These are phyloP conservation scores for Anguilla obscura DNA, from an alignment of 2,797 vertebrate species.

Conservation along the genomic window DNA sequence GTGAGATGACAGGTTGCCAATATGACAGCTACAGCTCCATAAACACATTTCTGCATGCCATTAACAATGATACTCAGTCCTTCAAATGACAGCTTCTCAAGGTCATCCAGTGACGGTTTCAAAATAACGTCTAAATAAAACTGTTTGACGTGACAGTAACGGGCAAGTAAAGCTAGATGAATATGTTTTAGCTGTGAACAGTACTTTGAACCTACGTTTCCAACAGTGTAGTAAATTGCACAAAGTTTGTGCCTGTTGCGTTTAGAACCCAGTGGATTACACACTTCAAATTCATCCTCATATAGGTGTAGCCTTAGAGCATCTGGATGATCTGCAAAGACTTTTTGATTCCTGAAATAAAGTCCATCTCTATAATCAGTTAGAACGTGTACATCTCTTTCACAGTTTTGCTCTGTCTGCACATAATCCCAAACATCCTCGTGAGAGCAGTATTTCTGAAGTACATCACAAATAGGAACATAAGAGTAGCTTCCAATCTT, in stretches of 20 bases:
- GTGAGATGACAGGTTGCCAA: conserved; percentile 33
- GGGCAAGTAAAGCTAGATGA: conserved; percentile 39
- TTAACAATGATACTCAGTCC: conserved; percentile 30
- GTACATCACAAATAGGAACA: conserved; percentile 32
- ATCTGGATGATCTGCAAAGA: conserved; percentile 28
- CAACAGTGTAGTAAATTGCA: conserved; percentile 40
- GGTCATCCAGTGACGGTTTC: conserved; percentile 31
- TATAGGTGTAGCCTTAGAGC: conserved; percentile 39
- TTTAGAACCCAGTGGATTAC: conserved; percentile 28
- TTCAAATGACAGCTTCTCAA: conserved; percentile 27
- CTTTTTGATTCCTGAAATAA: conserved; percentile 25
- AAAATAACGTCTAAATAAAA: conserved; percentile 35
- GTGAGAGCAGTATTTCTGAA: conserved; percentile 33
- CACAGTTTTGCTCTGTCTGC: not conserved
- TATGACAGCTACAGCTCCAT: conserved; percentile 30
- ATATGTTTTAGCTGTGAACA: conserved; percentile 37
- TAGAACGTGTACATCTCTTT: conserved; percentile 9
- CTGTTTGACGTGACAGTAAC: conserved; percentile 23
- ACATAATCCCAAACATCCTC: conserved; percentile 41
- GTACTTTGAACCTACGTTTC: conserved; percentile 30
- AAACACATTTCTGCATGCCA: conserved; percentile 30
- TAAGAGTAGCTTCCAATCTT: conserved; percentile 28
- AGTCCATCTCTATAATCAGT: conserved; percentile 33
- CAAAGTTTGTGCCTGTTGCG: conserved; percentile 37
- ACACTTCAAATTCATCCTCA: conserved; percentile 37